Evolutionary conservation across 2,888 invertebrate genomes (phyloP), one percentile per base, ranked within the genome.

Genomic region (Eupithecia centaureata): DNA sequence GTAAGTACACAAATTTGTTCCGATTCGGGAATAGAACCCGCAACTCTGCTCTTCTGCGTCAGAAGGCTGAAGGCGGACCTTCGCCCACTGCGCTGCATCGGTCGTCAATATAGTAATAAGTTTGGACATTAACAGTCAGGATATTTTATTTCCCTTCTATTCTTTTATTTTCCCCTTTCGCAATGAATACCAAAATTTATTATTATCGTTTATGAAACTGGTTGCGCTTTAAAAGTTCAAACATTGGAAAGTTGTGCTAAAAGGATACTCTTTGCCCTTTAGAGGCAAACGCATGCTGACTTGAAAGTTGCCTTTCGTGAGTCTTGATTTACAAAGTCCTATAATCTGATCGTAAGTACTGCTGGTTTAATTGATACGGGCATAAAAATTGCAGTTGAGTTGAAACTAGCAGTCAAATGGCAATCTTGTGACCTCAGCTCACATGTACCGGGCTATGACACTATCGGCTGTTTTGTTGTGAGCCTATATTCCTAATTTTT

Each of bases 241-340:
- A 25, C 52, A 15, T 27, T 52, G 27, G 52, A 52, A 52, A 52
- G 52, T 52, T 52, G 15, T 15, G 25, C 27, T 52, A 5, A 13
- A 15, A 52, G 52, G 52, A 52, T 15, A 27, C 27, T 15, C 33
- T n/a, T n/a, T 52, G 52, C 52, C 27, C 52, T 52, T 52, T 52
- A 52, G 25, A 25, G 12, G 25, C 52, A 52, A 15, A 5, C 52
- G 27, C 15, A 15, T 1, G 15, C 2, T 52, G 1, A 0, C 27
- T 52, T 27, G 7, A 52, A 52, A 52, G 52, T 52, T 27, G 27
- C 15, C 52, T 25, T 27, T 25, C 27, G 22, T 22, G 47, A 22
- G 47, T 47, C 47, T 47, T 12, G 18, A 22, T 22, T 42, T 12
- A 38, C 38, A 52, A 52, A 15, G 7, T 27, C 13, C 4, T 52